Conservation (phyloP, 2,113 vertebrate species). For the Pungitius pungitius region DNA sequence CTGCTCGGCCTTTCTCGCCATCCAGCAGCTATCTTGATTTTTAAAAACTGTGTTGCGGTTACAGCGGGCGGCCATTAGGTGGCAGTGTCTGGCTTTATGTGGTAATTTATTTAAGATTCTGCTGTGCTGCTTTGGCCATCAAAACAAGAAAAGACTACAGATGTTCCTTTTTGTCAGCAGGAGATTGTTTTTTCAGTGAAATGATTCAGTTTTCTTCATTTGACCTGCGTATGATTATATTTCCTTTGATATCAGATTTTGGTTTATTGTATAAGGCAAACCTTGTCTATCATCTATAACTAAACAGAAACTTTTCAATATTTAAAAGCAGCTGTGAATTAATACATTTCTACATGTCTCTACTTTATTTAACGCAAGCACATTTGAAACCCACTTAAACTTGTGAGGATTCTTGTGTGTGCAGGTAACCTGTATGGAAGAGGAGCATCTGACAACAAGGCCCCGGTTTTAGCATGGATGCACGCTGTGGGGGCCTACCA, state of each 20-base stretch:
- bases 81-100: background rate
- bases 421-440: slow-evolving; percentile 84
- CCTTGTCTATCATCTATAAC: background rate
- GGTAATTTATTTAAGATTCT: background rate
- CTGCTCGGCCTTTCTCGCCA: background rate
- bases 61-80: background rate
- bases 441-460: slow-evolving; percentile 87
- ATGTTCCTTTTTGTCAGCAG: background rate
- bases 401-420: background rate
- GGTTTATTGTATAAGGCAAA: background rate
- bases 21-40: background rate
- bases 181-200: background rate
- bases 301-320: background rate
- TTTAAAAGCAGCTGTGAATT: background rate
- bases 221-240: background rate
- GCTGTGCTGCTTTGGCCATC: background rate
- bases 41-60: background rate
- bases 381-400: background rate
- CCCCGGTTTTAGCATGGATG: slow-evolving; percentile 85
- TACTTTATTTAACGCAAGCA: background rate
- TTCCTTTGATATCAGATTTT: background rate
- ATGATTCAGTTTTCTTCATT: background rate
- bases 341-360: background rate
- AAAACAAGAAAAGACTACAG: background rate
- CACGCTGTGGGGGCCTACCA: slow-evolving; percentile 83